These are phyloP conservation scores for Globodera ellingtonae DNA, from an alignment of 1,140 invertebrate species.

Conservation along the genomic window DNA sequence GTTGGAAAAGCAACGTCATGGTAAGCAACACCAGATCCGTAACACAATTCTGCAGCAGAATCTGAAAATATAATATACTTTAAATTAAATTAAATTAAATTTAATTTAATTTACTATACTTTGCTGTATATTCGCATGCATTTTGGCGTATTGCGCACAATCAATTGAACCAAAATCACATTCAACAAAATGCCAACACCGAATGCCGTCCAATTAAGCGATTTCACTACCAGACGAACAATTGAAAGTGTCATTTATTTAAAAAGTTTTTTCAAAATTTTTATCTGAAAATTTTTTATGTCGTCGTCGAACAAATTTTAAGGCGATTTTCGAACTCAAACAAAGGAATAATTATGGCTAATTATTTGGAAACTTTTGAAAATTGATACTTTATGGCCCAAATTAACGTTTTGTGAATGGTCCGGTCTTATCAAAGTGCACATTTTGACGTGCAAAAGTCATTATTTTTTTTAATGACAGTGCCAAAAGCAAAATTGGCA, in stretches of 20 bases:
- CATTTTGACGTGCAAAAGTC: too few relatives aligned
- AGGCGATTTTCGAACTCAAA: too few relatives aligned
- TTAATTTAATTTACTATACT: background rate
- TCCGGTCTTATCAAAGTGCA: too few relatives aligned
- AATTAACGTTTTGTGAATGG: too few relatives aligned
- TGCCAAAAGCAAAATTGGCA: too few relatives aligned
- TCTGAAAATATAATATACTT: background rate
- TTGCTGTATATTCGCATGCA: conserved; percentile 1
- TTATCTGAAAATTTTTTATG: too few relatives aligned
- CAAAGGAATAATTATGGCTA: too few relatives aligned
- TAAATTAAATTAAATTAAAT: background rate
- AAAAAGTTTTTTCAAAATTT: too few relatives aligned
- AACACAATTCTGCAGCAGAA: background rate
- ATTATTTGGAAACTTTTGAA: too few relatives aligned
- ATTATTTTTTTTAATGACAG: too few relatives aligned
- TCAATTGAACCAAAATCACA: background rate
- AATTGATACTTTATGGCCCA: too few relatives aligned
- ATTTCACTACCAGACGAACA: background rate
- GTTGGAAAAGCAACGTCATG: background rate
- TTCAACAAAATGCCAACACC: background rate
- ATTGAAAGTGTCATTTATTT: background rate
- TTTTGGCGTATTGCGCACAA: background rate
- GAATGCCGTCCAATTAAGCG: background rate
- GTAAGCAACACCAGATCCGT: background rate
- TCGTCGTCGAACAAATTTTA: too few relatives aligned